Conservation (phyloP, 2,888 invertebrate genomes). For the Scaptomyza polygonia region DNA sequence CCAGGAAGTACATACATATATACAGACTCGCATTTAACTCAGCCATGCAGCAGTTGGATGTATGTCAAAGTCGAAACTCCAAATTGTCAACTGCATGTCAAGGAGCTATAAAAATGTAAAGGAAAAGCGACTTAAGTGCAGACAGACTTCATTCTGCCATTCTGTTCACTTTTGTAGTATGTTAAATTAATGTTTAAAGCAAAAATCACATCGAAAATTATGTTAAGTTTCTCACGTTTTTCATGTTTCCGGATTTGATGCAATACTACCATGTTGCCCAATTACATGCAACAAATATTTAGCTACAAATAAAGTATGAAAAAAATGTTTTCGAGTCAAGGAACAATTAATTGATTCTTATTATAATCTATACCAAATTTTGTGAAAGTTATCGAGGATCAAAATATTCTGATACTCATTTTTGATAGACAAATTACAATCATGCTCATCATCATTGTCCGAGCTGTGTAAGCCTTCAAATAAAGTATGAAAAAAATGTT, state of each 20-base stretch:
- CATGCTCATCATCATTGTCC: constrained; percentile 42
- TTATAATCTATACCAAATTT: not conserved
- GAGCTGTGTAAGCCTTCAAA: constrained; percentile 33
- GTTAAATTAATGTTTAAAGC: constrained; percentile 44
- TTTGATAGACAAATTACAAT: constrained; percentile 15
- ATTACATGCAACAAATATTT: constrained; percentile 49
- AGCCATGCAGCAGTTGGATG: constrained; percentile 56
- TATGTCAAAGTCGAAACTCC: constrained; percentile 71
- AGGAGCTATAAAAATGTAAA: constrained; percentile 70
- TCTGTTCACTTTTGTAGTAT: constrained; percentile 50
- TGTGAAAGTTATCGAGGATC: constrained; percentile 9
- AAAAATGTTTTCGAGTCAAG: not conserved
- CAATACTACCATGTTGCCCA: constrained; percentile 49
- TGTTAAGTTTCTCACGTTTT: constrained; percentile 83
- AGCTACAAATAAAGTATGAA: constrained; percentile 4
- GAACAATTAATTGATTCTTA: not conserved
- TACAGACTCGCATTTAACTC: constrained; percentile 30
- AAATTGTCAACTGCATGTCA: constrained; percentile 82
- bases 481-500: no score
- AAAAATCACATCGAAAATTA: constrained; percentile 46
- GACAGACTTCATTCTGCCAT: constrained; percentile 19
- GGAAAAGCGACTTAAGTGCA: constrained; percentile 68
- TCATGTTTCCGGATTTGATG: constrained; percentile 79
- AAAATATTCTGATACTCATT: not conserved
- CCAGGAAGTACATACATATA: constrained; percentile 34